Evolutionary conservation across 2,888 invertebrate genomes (phyloP), one percentile per base, ranked within the genome.

Genomic region (Calliscelio sp.): DNA sequence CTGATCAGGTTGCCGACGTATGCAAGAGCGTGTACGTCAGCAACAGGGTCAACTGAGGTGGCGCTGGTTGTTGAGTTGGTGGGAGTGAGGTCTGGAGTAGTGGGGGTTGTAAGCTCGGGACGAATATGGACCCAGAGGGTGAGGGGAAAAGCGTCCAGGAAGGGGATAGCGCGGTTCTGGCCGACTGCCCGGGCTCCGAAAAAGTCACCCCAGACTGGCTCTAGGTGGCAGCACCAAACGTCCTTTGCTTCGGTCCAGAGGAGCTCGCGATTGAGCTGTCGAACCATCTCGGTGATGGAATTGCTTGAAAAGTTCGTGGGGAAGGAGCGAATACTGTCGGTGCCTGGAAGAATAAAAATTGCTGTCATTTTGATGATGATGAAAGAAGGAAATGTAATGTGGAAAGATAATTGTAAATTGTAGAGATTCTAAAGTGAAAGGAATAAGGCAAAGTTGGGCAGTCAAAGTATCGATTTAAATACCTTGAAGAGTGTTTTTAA

Each of bases 181-280:
- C 96, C 96, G 25, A 95, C 94, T 0, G 97, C 97, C 28, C 97
- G 94, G 0, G 97, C 97, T 6, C 98, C 98, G 84, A 96, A 94
- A 93, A 98, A 98, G 93, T 99, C 99, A 11, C 97, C 96, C 98
- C 98, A 99, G 66, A 98, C 95, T 0, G 99, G 98, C 92, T 99
- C 98, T 49, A 97, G 94, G 88, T 96, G 95, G 14, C 97, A 95
- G 92, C 97, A 97, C 97, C 98, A 99, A 11, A 99, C 96, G 88
- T 97, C 96, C 86, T 97, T 95, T n/a, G 96, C 96, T 92, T 97
- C 97, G 0, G 96, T 96, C 97, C 98, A 98, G 70, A 97, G 89
- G 24, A 95, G 93, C 0, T 94, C 94, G 8, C 93, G 90, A 35
- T 90, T 92, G 53, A 94, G 87, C 66, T 93, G 91, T 0, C 94